Evolutionary conservation across 2,888 invertebrate genomes (phyloP).

Genomic region (Charanyca ferruginea): DNA sequence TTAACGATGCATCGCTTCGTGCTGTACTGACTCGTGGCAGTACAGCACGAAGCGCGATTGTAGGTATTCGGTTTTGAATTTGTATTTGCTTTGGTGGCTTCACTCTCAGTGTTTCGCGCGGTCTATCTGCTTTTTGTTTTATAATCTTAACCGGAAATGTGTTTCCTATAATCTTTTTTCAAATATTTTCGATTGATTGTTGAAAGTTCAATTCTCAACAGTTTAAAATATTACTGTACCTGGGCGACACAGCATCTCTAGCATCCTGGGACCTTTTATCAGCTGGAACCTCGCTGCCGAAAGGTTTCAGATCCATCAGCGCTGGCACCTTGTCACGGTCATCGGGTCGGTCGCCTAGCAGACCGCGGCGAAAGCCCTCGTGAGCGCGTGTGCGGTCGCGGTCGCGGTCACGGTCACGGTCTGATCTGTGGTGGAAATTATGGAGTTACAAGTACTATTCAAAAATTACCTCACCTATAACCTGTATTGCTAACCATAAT

Average conservation of each 20-base stretch:
- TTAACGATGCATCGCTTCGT: too few relatives aligned
- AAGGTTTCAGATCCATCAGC: slow-evolving; percentile 85
- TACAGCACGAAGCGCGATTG: too few relatives aligned
- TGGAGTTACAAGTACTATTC: background rate
- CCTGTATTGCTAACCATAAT: background rate
- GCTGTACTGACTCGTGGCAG: too few relatives aligned
- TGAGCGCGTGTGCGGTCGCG: slow-evolving; percentile 56
- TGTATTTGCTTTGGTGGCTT: too few relatives aligned
- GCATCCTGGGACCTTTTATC: slow-evolving; percentile 77
- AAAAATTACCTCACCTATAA: background rate
- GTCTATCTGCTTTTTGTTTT: too few relatives aligned
- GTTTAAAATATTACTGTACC: slow-evolving; percentile 67
- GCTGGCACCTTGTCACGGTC: slow-evolving; percentile 79
- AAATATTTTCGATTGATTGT: too few relatives aligned
- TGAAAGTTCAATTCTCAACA: too few relatives aligned
- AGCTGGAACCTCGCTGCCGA: slow-evolving; percentile 74
- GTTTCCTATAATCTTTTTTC: too few relatives aligned
- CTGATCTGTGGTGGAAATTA: slow-evolving; percentile 41
- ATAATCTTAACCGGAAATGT: too few relatives aligned
- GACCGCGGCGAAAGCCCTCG: slow-evolving; percentile 74
- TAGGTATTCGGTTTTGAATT: too few relatives aligned
- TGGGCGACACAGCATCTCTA: slow-evolving; percentile 86
- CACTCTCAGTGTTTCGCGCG: too few relatives aligned
- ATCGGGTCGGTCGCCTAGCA: slow-evolving; percentile 84
- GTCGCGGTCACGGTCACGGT: slow-evolving; percentile 64